Evolutionary conservation across 2,888 invertebrate species (phyloP).

Genomic region (Punctoribates punctum): DNA sequence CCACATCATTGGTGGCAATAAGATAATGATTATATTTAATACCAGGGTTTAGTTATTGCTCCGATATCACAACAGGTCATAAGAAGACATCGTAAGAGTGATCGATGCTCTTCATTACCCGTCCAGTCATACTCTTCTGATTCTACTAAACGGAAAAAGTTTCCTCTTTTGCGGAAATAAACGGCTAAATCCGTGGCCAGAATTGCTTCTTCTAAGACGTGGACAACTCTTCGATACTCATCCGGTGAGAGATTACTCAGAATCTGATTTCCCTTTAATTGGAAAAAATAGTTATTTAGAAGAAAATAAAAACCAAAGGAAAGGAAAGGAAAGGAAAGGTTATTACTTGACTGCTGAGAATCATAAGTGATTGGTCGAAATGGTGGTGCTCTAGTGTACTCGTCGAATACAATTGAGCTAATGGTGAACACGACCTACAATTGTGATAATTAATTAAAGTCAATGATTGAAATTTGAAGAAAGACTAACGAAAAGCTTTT

Average conservation of each 20-base stretch:
- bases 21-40: background rate
- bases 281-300: slow-evolving; percentile 42
- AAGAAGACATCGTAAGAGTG: slow-evolving; percentile 68
- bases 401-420: slow-evolving; percentile 85
- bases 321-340: background rate
- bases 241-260: slow-evolving; percentile 80
- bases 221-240: slow-evolving; percentile 83
- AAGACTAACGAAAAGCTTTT: slow-evolving; percentile 54
- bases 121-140: slow-evolving; percentile 63
- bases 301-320: slow-evolving; percentile 14
- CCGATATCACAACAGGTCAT: slow-evolving; percentile 94
- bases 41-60: slow-evolving; percentile 90
- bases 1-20: background rate
- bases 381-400: slow-evolving; percentile 97
- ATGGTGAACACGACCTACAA: slow-evolving; percentile 69
- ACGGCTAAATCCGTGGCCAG: slow-evolving; percentile 89
- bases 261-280: slow-evolving; percentile 74
- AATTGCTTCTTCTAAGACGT: slow-evolving; percentile 87
- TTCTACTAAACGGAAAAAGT: slow-evolving; percentile 70
- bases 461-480: background rate
- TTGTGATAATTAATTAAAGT: background rate
- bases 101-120: slow-evolving; percentile 66
- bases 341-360: slow-evolving; percentile 69
- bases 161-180: slow-evolving; percentile 84
- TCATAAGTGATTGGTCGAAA: slow-evolving; percentile 95